phyloP scores from a whole-genome alignment of 2,113 vertebrate species.

The Synodontis membranacea region DNA sequence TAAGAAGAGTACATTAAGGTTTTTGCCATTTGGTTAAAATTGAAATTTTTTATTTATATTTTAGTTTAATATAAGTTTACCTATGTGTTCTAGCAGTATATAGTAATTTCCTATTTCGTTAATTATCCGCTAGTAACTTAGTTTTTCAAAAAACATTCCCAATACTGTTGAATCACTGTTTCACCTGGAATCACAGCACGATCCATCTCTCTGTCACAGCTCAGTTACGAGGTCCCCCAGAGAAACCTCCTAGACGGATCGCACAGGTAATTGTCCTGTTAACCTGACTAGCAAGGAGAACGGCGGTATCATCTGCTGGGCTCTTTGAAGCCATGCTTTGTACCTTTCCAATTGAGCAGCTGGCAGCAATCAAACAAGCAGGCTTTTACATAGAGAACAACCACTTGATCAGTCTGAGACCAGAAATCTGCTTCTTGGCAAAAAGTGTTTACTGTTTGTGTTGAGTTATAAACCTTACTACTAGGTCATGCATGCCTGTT shows the following conservation, averaged over 20 bases:
- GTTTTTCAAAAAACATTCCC: neutral
- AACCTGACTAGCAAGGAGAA: slow-evolving; percentile 10
- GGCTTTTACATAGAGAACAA: slow-evolving; percentile 37
- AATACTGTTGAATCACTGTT: neutral
- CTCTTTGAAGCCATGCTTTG: slow-evolving; percentile 39
- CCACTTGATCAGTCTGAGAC: slow-evolving; percentile 21
- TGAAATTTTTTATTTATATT: neutral
- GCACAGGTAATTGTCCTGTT: slow-evolving; percentile 68
- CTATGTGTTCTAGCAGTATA: neutral
- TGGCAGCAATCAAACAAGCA: slow-evolving; percentile 44
- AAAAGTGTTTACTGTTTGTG: neutral
- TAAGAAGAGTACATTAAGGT: slow-evolving; percentile 71
- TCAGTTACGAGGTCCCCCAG: slow-evolving; percentile 72
- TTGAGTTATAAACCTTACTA: neutral
- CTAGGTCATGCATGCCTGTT: neutral
- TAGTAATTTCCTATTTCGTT: neutral
- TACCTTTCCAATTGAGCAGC: slow-evolving; percentile 29
- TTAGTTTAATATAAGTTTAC: neutral
- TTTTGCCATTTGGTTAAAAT: neutral
- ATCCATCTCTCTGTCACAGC: slow-evolving; percentile 20
- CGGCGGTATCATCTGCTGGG: neutral
- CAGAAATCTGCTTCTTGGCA: slow-evolving; percentile 19
- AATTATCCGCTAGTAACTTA: neutral
- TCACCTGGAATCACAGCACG: neutral
- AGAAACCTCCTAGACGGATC: slow-evolving; percentile 77